phyloP scores from a whole-genome alignment of 2,888 invertebrate genomes.

The Drosophila diplacantha region DNA sequence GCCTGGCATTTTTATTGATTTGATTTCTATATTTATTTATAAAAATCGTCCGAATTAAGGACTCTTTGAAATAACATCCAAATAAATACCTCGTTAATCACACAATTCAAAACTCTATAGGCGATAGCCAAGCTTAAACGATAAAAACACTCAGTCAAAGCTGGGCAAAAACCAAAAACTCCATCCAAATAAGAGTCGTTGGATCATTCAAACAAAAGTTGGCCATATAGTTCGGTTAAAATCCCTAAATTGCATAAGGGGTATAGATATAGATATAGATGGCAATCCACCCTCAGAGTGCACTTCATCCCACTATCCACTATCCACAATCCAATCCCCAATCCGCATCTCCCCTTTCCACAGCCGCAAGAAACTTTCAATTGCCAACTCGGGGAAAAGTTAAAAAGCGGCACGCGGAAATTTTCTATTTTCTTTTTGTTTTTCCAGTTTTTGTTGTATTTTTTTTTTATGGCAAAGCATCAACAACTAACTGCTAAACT shows the following conservation, averaged over 20 bases:
- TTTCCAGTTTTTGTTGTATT: conserved; percentile 12
- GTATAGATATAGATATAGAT: conserved; percentile 10
- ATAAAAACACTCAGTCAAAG: conserved; percentile 2
- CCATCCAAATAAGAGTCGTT: conserved; percentile 20
- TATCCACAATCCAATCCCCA: conserved; percentile 9
- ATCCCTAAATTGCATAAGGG: conserved; percentile 41
- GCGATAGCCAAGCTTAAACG: not conserved
- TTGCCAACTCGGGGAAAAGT: conserved; percentile 42
- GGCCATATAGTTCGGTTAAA: conserved; percentile 33
- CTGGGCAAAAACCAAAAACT: conserved; percentile 11
- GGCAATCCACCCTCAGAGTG: not conserved
- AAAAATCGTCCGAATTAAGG: no score
- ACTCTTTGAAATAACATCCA: not conserved
- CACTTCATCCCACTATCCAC: conserved; percentile 4
- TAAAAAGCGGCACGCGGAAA: conserved; percentile 44
- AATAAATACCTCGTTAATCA: conserved; percentile 4
- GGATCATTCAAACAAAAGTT: conserved; percentile 38
- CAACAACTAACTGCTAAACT: conserved; percentile 46
- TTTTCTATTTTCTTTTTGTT: conserved; percentile 38
- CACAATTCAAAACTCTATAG: not conserved
- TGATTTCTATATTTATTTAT: not conserved
- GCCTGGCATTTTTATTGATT: not conserved
- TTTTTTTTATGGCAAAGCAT: conserved; percentile 5
- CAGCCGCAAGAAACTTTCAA: conserved; percentile 38
- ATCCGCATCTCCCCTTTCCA: conserved; percentile 12